A percentile compares a stretch with the other conserved stretches of the same genome.
Conservation (phyloP, 1,140 invertebrate genomes). For the Caerostris extrusa region DNA sequence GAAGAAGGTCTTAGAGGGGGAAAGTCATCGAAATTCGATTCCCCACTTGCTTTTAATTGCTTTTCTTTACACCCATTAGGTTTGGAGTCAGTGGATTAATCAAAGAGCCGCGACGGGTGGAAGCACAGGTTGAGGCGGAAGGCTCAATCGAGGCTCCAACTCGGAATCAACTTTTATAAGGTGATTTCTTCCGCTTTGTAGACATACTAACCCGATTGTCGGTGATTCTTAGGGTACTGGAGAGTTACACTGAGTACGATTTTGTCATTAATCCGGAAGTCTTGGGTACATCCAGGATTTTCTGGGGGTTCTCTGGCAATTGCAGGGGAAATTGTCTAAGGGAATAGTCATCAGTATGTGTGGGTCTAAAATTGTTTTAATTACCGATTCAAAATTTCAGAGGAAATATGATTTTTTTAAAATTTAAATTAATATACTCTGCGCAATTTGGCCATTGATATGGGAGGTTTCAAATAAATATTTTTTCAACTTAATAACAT, state of each 20-base stretch:
- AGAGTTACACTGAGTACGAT: constrained; percentile 7
- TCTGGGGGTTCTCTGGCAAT: not conserved
- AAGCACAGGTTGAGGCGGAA: constrained; percentile 47
- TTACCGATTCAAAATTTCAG: no score
- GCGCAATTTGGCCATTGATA: no score
- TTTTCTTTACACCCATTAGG: constrained; percentile 77
- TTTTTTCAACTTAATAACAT: no score
- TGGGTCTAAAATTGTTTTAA: no score
- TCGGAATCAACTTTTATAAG: constrained; percentile 36
- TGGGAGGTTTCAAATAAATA: no score
- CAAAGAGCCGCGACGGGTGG: constrained; percentile 50
- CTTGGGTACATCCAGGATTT: not conserved
- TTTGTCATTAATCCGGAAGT: constrained; percentile 66
- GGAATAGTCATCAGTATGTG: no score
- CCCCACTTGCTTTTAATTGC: constrained; percentile 77
- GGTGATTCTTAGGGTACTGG: constrained; percentile 16
- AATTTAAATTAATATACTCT: no score
- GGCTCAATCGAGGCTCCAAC: constrained; percentile 16
- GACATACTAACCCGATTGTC: constrained; percentile 49
- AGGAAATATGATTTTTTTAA: no score
- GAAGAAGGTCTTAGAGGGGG: not conserved
- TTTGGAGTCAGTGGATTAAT: constrained; percentile 73
- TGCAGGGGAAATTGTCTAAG: not conserved
- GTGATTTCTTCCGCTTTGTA: constrained; percentile 55
- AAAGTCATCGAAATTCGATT: constrained; percentile 75